Evolutionary conservation across 2,888 invertebrate genomes (phyloP).

Genomic region (Dugesia japonica): DNA sequence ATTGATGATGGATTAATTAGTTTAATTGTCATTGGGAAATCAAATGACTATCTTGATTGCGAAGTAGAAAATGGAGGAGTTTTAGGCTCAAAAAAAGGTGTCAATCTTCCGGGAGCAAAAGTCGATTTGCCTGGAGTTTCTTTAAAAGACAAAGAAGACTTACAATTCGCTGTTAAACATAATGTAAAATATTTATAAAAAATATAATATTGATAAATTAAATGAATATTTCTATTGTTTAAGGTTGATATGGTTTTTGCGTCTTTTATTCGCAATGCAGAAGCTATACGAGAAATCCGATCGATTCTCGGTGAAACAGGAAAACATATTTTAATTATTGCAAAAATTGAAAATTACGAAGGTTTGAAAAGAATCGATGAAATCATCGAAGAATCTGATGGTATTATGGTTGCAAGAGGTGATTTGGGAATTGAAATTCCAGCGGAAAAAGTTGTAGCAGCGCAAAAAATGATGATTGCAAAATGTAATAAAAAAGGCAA

Average conservation of each 20-base stretch:
- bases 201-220: too few species aligned
- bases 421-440: constrained; percentile 89
- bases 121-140: constrained; percentile 92
- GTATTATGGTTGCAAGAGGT: constrained; percentile 93
- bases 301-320: constrained; percentile 62
- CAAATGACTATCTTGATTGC: constrained; percentile 58
- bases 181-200: constrained; percentile 47
- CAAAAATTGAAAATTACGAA: constrained; percentile 96
- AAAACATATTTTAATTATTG: constrained; percentile 71
- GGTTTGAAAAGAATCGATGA: constrained; percentile 64
- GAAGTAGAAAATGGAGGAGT: constrained; percentile 81
- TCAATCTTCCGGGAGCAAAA: constrained; percentile 80
- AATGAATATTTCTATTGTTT: too few species aligned
- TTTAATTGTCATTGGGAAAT: constrained; percentile 62
- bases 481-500: constrained; percentile 79
- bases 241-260: constrained; percentile 88
- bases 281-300: constrained; percentile 71
- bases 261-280: constrained; percentile 81
- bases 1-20: constrained; percentile 92
- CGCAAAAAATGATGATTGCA: constrained; percentile 95
- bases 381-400: constrained; percentile 77
- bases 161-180: constrained; percentile 73
- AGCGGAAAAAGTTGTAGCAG: constrained; percentile 68
- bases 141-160: constrained; percentile 77
- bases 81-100: constrained; percentile 82